Base-by-base conservation (phyloP, 2,888 invertebrate species). In the Epistrophe eligans region DNA sequence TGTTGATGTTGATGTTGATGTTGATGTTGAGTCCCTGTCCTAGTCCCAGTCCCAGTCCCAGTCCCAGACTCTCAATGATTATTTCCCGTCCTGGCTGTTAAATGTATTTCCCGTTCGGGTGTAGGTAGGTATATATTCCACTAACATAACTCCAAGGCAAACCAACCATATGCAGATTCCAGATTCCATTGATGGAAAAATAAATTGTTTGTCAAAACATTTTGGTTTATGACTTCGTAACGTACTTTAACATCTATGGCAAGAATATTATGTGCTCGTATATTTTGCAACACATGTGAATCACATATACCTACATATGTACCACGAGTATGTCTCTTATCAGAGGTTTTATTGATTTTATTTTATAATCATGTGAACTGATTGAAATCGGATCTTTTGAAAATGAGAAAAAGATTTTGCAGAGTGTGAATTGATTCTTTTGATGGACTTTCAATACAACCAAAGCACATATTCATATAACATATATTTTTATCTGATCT, bases 281-380 rank as follows among this genome's bases (percentile, higher is more conserved):
- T 50, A 67, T 50, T 67, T 50, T 50, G 67, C 67, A 67, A 38
- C 67, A 67, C 67, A 67, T 67, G 67, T 67, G 50, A 67, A 17
- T 32, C 55, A 32, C 55, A 55, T 32, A 11, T 9, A 50, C n/a
- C n/a, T 24, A 24, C 24, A 24, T 24, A 24, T 6, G 9, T 7
- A 24, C 6, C 7, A 66, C 8, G 15, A 48, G 8, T 19, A n/a
- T 52, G 3, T 17, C 7, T 60, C 43, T 60, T 67, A 77, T 77
- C 77, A 52, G 66, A 19, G 48, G 10, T 60, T 79, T 84, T 76
- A 79, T 84, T 76, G 84, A 79, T 84, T 84, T 64, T 58, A 8
- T 71, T 74, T 71, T 73, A 32, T 24, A 28, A 60, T 62, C 64
- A 19, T 50, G 79, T 64, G 74, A 79, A 70, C 70, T 79, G 32